Percentiles rank a stretch among this genome's conserved stretches.
phyloP scores from a whole-genome alignment of 2,888 invertebrate genomes.

The Apodemia zela region DNA sequence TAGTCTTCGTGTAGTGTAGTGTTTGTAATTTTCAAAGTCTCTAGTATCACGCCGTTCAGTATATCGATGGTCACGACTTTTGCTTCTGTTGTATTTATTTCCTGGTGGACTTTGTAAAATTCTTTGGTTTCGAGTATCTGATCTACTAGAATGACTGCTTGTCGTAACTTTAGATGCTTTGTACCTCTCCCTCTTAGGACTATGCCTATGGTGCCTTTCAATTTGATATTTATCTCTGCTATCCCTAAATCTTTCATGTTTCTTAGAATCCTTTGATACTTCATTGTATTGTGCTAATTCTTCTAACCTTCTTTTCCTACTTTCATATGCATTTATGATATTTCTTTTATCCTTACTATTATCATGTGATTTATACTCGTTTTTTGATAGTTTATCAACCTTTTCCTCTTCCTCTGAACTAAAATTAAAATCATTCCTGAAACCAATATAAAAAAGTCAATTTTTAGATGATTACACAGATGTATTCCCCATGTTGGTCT shows the following conservation, averaged over 20 bases:
- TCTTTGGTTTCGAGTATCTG: slow-evolving; percentile 41
- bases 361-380: background rate
- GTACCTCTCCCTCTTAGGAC: slow-evolving; percentile 20
- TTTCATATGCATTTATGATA: slow-evolving; percentile 28
- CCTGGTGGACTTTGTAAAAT: slow-evolving; percentile 45
- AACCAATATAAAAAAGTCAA: background rate
- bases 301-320: slow-evolving; percentile 27
- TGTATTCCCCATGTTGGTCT: too few species aligned
- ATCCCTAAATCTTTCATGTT: background rate
- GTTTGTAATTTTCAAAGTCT: slow-evolving; percentile 41
- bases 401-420: slow-evolving; percentile 53
- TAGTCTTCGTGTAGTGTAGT: slow-evolving; percentile 44
- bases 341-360: slow-evolving; percentile 20
- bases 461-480: too few species aligned
- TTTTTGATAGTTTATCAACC: slow-evolving; percentile 23
- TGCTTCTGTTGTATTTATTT: slow-evolving; percentile 39
- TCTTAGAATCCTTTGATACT: background rate
- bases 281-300: slow-evolving; percentile 4
- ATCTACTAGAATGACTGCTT: slow-evolving; percentile 35
- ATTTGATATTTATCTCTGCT: background rate
- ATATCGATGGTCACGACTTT: slow-evolving; percentile 38
- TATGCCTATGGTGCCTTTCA: slow-evolving; percentile 19
- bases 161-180: slow-evolving; percentile 29
- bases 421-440: slow-evolving; percentile 4
- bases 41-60: slow-evolving; percentile 35